Conservation (phyloP, 2,888 invertebrate species). For the Drosophila ezoana region DNA sequence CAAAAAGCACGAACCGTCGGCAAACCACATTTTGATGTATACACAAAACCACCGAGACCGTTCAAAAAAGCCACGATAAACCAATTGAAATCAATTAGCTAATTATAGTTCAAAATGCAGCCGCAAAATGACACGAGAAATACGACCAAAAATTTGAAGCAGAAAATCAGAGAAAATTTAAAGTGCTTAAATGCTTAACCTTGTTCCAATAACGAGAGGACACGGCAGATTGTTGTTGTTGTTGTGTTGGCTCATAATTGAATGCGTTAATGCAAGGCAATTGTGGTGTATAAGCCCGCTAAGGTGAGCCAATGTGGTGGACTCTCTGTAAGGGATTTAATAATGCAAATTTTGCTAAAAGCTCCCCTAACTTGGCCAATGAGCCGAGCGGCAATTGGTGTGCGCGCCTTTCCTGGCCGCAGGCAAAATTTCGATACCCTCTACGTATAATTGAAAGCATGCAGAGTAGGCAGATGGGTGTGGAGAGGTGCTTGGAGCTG, state of each 20-base stretch:
- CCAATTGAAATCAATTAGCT: slow-evolving; percentile 76
- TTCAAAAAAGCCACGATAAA: not conserved
- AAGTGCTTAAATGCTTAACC: slow-evolving; percentile 18
- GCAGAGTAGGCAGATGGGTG: not conserved
- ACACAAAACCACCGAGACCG: slow-evolving; percentile 9
- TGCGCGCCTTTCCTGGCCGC: slow-evolving; percentile 26
- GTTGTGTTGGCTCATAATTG: slow-evolving; percentile 21
- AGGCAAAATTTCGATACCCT: slow-evolving; percentile 39
- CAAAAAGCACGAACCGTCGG: not conserved
- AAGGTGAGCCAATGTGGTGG: not conserved
- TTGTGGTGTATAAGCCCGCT: slow-evolving; percentile 6
- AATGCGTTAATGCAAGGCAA: slow-evolving; percentile 33
- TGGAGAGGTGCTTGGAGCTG: not conserved
- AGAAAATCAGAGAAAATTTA: not conserved
- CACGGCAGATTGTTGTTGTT: slow-evolving; percentile 1
- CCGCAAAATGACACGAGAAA: slow-evolving; percentile 46
- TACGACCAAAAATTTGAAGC: not conserved
- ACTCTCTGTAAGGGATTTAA: slow-evolving; percentile 27
- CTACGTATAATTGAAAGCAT: slow-evolving; percentile 57
- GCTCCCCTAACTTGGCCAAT: slow-evolving; percentile 51
- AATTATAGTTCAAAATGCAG: slow-evolving; percentile 62
- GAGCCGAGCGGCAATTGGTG: slow-evolving; percentile 38
- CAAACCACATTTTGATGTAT: slow-evolving; percentile 59
- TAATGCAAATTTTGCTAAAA: slow-evolving; percentile 55
- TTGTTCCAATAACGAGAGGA: slow-evolving; percentile 3